Evolutionary conservation across 2,888 invertebrate genomes (phyloP).

Genomic region (Conops quadrifasciatus): DNA sequence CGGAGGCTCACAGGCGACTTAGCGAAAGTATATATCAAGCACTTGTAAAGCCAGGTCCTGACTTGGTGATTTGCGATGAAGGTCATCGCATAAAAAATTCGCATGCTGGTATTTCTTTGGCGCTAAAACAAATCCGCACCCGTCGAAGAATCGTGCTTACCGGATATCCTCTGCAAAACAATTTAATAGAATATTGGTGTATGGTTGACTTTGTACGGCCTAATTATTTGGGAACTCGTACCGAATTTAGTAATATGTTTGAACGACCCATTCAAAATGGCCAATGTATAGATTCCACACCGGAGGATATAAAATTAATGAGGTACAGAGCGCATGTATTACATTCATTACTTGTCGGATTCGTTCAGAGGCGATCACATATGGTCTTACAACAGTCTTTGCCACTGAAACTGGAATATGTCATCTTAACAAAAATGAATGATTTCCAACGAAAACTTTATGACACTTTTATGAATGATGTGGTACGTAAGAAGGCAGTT

Average conservation of each 20-base stretch:
- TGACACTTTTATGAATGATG: conserved; percentile 92
- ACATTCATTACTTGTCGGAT: conserved; percentile 92
- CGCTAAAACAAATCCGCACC: conserved; percentile 93
- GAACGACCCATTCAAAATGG: conserved; percentile 98
- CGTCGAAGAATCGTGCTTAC: conserved; percentile 94
- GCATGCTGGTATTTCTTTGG: conserved; percentile 94
- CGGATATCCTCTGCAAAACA: conserved; percentile 98
- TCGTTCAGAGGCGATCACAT: conserved; percentile 95
- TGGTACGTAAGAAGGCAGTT: conserved; percentile 83
- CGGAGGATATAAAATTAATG: conserved; percentile 93
- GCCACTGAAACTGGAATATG: conserved; percentile 95
- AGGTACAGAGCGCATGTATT: conserved; percentile 94
- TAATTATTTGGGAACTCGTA: conserved; percentile 94
- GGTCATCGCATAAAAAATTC: conserved; percentile 98
- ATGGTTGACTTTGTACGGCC: conserved; percentile 99
- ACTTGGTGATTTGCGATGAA: conserved; percentile 94
- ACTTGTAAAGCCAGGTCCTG: conserved; percentile 90
- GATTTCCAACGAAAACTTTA: conserved; percentile 90
- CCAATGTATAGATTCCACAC: conserved; percentile 96
- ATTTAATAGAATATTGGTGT: conserved; percentile 96
- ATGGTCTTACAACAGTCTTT: conserved; percentile 90
- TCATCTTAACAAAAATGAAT: conserved; percentile 89
- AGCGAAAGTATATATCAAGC: conserved; percentile 86
- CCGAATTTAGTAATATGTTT: conserved; percentile 98
- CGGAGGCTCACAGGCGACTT: conserved; percentile 74